Percentiles rank a stretch among this genome's conserved stretches.
Conservation (phyloP, 2,888 invertebrate genomes). For the Neoascia interrupta region DNA sequence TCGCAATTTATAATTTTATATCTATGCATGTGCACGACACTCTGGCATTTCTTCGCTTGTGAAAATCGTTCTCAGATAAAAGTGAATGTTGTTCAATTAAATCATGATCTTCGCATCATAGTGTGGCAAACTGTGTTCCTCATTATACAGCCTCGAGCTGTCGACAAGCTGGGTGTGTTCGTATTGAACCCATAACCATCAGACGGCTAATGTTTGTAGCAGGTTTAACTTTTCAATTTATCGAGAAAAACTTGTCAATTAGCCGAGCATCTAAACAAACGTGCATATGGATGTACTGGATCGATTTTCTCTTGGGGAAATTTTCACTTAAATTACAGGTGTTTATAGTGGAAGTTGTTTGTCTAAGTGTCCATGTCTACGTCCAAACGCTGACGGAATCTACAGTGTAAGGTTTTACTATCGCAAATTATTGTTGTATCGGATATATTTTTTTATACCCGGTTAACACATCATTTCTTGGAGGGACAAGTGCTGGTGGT, state of each 20-base stretch:
- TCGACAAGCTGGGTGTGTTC: slow-evolving; percentile 12
- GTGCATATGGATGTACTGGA: too few relatives aligned
- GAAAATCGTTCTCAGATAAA: slow-evolving; percentile 50
- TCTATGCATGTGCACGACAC: slow-evolving; percentile 8
- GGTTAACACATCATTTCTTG: too few relatives aligned
- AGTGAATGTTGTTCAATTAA: slow-evolving; percentile 63
- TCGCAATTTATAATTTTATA: background rate
- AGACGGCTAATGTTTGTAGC: background rate
- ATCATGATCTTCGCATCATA: slow-evolving; percentile 28
- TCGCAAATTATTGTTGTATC: too few relatives aligned
- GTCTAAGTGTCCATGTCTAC: too few relatives aligned
- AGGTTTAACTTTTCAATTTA: slow-evolving; percentile 42
- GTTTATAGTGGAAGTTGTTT: too few relatives aligned
- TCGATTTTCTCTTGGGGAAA: too few relatives aligned
- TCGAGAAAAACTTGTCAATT: too few relatives aligned
- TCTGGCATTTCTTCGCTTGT: slow-evolving; percentile 6
- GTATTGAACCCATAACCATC: slow-evolving; percentile 10
- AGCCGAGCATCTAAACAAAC: slow-evolving; percentile 12
- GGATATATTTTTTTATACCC: too few relatives aligned
- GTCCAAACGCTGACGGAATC: too few relatives aligned
- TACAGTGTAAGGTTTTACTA: too few relatives aligned
- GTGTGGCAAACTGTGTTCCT: background rate
- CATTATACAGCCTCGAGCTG: background rate
- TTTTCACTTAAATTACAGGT: too few relatives aligned
- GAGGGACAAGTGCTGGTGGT: too few relatives aligned